Base-by-base conservation (phyloP, 37 sponge, comb jelly and placozoan species). In the Axinella damicornis region DNA sequence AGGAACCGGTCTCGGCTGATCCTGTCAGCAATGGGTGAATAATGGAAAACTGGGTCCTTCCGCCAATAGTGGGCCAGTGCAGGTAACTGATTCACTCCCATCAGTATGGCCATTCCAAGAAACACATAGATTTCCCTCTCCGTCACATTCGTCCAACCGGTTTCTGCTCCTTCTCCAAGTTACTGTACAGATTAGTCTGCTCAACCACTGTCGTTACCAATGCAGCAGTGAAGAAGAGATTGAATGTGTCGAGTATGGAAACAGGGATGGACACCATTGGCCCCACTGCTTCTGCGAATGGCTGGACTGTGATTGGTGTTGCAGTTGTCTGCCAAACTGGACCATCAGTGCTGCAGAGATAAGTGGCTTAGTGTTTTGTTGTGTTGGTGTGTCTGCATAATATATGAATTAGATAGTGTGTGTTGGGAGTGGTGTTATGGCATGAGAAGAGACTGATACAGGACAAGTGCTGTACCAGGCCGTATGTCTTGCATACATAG, bases 71-170 rank as follows among this genome's bases (percentile, higher is more conserved):
- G 69, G 31, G 63, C 62, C 17, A 71, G 15, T 41, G 80, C 25
- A 36, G 80, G 87, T 58, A 87, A 54, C 18, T 58, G 58, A 25
- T 73, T 36, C n/a, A 87, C 40, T 11, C 87, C 87, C 80, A 80
- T 87, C 12, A 81, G 68, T 39, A 80, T 58, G 33, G 72, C 34
- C 35, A 80, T 72, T 30, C 81, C 81, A 73, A 87, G 19, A 54
- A 86, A 78, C 0, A 73, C 60, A 34, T 33, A 15, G 52, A 86
- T 37, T 30, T 77, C 79, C 9, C 78, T 79, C 69, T 65, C 27
- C 15, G 31, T 40, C 22, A 76, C 56, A 19, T 55, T 35, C 5
- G 34, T 71, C 75, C 74, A 83, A 62, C 21, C 18, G 24, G 69
- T 75, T n/a, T 81, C 82, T 39, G 38, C 38, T 31, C 53, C 69